Evolutionary conservation across 2,113 vertebrate genomes (phyloP), one percentile per base, ranked within the genome.

Genomic region (Centrocercus urophasianus): DNA sequence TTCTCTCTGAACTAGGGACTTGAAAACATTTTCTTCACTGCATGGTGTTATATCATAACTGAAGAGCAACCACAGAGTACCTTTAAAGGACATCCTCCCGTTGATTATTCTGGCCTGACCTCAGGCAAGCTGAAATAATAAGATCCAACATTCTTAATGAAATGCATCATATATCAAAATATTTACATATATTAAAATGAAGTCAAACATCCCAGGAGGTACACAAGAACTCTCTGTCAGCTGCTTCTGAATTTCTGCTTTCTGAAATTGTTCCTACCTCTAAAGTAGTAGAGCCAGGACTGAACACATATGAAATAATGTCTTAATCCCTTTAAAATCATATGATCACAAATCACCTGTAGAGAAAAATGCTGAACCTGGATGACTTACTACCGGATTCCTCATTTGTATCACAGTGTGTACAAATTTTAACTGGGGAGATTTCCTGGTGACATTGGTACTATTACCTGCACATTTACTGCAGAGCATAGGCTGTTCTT

Each of bases 281-380:
- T 17, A 28, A 40, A 64, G 24, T 28, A 64, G 27, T 64, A 64
- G 25, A 28, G 13, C 10, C 38, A 40, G 38, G 61, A 19, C 36
- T 40, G 16, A 40, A 40, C 27, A 40, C 24, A 64, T 18, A 28
- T 11, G 6, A 64, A 40, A 64, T 40, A 28, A 12, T 28, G 10
- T 22, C 25, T 32, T n/a, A 79, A 34, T 6, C 60, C 8, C 14
- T 60, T 50, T 30, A 30, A 7, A 64, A 75, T 82, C 34, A 45
- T 54, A n/a, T 5, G 12, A 27, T 34, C 14, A 2, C 1, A 52
- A 2, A 47, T n/a, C 17, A 61, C 20, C 25, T 5, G 0, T 16
- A 47, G 11, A 3, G 10, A 43, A 6, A 34, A 34, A 8, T 22
- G 40, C 4, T 10, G 16, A 71, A 83, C 2, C 1, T 22, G 36